Evolutionary conservation across 2,113 vertebrate genomes (phyloP).

Genomic region (Sardina pilchardus): DNA sequence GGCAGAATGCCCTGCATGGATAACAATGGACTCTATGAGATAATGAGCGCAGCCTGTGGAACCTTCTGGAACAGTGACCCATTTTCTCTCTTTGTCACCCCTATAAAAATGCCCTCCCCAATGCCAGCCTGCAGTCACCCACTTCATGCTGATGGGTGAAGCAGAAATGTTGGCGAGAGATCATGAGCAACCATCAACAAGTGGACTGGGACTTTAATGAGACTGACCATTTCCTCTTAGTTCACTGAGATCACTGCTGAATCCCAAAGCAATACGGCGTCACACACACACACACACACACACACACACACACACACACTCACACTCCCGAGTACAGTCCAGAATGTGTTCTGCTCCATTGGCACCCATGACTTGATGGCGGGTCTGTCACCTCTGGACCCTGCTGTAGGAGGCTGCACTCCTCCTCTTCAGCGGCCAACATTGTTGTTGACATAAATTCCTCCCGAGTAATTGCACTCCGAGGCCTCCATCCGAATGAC

Average conservation of each 20-base stretch:
- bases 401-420: neutral
- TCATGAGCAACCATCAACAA: neutral
- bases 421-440: neutral
- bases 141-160: neutral
- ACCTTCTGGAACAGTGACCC: constrained; percentile 27
- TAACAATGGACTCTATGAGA: constrained; percentile 17
- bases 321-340: neutral
- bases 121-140: neutral
- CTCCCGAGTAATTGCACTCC: neutral
- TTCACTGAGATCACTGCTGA: neutral
- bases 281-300: neutral
- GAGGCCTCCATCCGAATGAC: neutral
- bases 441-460: neutral
- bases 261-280: neutral
- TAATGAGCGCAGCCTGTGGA: constrained; percentile 25
- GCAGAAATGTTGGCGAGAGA: neutral
- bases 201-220: neutral
- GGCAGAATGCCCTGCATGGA: constrained; percentile 13
- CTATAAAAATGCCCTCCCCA: neutral
- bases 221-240: neutral
- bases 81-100: constrained; percentile 14
- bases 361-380: neutral
- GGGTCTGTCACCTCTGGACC: neutral
- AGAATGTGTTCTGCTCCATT: neutral
- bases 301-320: constrained; percentile 56